Percentiles rank a stretch among this genome's conserved stretches.
These are phyloP conservation scores for Gibbula magus DNA, from an alignment of 2,888 invertebrate species.

Conservation along the genomic window DNA sequence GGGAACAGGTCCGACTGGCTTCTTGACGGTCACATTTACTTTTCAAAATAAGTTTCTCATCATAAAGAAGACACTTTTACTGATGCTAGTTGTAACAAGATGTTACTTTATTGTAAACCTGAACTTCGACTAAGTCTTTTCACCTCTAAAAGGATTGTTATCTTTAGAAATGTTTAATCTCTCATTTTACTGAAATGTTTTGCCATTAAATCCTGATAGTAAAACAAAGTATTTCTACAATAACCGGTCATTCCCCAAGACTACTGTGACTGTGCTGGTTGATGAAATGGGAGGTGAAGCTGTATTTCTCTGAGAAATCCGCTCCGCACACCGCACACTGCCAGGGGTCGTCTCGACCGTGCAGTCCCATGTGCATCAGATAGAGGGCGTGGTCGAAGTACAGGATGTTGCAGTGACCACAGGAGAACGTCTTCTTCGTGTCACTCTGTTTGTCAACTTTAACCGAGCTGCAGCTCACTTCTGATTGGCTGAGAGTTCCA, in stretches of 20 bases:
- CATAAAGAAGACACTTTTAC: too few species aligned
- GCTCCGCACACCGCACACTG: slow-evolving; percentile 97
- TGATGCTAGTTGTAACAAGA: too few species aligned
- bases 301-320: slow-evolving; percentile 94
- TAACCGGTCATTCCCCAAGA: not conserved
- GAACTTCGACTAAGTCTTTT: too few species aligned
- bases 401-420: slow-evolving; percentile 90
- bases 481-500: not conserved
- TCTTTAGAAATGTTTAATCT: too few species aligned
- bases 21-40: too few species aligned
- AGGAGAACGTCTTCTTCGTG: slow-evolving; percentile 73
- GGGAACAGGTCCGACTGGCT: too few species aligned
- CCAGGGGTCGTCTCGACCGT: slow-evolving; percentile 96
- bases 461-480: slow-evolving; percentile 37
- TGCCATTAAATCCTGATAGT: too few species aligned
- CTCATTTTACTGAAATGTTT: too few species aligned
- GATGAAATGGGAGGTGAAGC: slow-evolving; percentile 83
- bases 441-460: slow-evolving; percentile 19
- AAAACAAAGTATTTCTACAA: too few species aligned
- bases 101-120: too few species aligned
- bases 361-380: slow-evolving; percentile 97
- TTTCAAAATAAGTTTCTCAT: too few species aligned
- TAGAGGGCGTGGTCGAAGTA: slow-evolving; percentile 97
- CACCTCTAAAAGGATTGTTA: too few species aligned
- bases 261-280: slow-evolving; percentile 36